Evolutionary conservation across 2,888 invertebrate species (phyloP), one percentile per base, ranked within the genome.

Genomic region (Plagodis pulveraria): DNA sequence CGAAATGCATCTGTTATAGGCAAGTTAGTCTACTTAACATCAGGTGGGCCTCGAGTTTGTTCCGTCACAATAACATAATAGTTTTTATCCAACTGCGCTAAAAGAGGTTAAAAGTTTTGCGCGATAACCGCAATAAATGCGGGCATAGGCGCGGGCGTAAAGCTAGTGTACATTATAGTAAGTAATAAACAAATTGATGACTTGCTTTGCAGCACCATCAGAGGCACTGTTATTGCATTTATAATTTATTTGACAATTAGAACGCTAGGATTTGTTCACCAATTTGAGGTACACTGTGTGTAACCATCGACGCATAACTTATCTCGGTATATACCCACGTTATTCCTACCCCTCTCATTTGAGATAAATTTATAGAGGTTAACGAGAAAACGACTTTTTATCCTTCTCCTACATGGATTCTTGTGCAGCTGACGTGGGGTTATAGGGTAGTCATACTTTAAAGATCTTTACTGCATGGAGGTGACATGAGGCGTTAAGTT

Each of bases 351-450:
- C 22, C 33, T 42, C 44, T 49, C 47, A 58, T 50, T 58, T 58
- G 11, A 41, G 41, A 44, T 45, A 34, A 58, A 58, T 53, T 58
- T 58, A 58, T 58, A 36, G 53, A 49, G 58, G 58, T 53, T 58
- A 50, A 58, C 53, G 52, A 53, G 53, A 40, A 47, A 49, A 53
- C 40, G 49, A 45, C 58, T 44, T 53, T 58, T 58, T 58, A 53
- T 58, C 50, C 49, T 53, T 45, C 10, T 44, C 41, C 38, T 41
- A 49, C 42, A 47, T 48, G 52, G 50, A 34, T 35, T 34, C 8
- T 55, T 36, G 48, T 47, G 48, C 32, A 45, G 8, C 35, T 35
- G 34, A 50, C 49, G 7, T 32, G 22, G 12, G 42, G 36, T 55
- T 49, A 49, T 38, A 38, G 38, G 33, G 38, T 32, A 36, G 41